A percentile compares a stretch with the other conserved stretches of the same genome.
Conservation (phyloP, 2,888 invertebrate genomes). For the Eueremaeus valkanovi region DNA sequence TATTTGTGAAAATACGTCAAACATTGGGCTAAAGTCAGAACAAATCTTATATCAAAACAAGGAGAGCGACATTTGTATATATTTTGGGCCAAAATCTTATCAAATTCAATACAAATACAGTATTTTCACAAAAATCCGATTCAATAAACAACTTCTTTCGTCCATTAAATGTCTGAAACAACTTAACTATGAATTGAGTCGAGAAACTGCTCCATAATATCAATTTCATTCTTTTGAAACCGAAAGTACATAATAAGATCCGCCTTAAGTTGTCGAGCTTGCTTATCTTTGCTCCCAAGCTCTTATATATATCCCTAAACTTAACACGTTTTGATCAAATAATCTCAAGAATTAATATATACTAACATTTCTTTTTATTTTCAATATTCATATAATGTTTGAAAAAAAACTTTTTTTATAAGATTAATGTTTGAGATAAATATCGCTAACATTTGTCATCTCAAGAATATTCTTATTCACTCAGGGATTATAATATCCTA, state of each 20-base stretch:
- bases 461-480: too few species aligned
- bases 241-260: neutral
- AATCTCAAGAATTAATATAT: constrained; percentile 5
- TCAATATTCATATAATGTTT: neutral
- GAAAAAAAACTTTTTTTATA: neutral
- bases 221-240: too few species aligned
- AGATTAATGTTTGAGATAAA: neutral
- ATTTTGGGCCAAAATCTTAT: too few species aligned
- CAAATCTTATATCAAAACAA: too few species aligned
- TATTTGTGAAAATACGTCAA: too few species aligned
- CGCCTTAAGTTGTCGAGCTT: neutral
- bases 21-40: too few species aligned
- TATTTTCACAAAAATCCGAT: too few species aligned
- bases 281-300: neutral
- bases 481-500: too few species aligned
- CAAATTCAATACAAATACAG: too few species aligned
- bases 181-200: neutral
- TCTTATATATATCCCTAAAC: neutral
- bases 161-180: neutral
- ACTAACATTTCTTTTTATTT: neutral
- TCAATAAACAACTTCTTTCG: neutral
- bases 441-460: too few species aligned
- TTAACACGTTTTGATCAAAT: neutral
- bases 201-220: too few species aligned
- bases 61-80: too few species aligned